A percentile compares a stretch with the other conserved stretches of the same genome.
These are phyloP conservation scores for Barypeithes pellucidus DNA, from an alignment of 2,888 invertebrate genomes.

Conservation along the genomic window DNA sequence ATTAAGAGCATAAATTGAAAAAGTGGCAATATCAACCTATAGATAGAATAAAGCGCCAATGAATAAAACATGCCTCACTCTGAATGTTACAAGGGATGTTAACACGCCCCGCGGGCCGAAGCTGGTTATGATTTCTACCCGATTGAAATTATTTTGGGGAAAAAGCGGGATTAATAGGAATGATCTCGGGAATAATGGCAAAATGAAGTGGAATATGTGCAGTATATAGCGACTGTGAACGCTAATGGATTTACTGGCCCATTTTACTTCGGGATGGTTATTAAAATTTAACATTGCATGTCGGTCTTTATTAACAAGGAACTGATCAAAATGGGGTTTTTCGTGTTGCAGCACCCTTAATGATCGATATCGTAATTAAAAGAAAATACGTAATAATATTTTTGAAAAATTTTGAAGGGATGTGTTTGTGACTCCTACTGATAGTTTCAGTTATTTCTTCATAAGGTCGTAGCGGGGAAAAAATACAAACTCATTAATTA, in stretches of 20 bases:
- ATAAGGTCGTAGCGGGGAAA: too few species aligned
- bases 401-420: too few species aligned
- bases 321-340: not conserved
- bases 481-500: too few species aligned
- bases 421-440: too few species aligned
- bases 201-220: constrained; percentile 42
- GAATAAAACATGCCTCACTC: constrained; percentile 38
- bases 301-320: not conserved
- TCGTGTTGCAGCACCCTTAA: too few species aligned
- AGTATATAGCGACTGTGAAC: constrained; percentile 7
- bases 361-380: too few species aligned
- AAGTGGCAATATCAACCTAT: constrained; percentile 18
- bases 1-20: constrained; percentile 16
- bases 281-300: constrained; percentile 21
- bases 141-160: constrained; percentile 43
- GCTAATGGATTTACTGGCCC: constrained; percentile 32
- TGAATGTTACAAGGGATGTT: constrained; percentile 36
- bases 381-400: too few species aligned
- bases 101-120: constrained; percentile 21
- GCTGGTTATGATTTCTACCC: constrained; percentile 38
- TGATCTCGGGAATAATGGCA: constrained; percentile 36
- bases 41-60: constrained; percentile 16
- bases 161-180: constrained; percentile 42
- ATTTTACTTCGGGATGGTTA: constrained; percentile 24
- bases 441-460: too few species aligned